Evolutionary conservation across 2,888 invertebrate species (phyloP), one percentile per base, ranked within the genome.

Genomic region (Chymomyza caudatula): DNA sequence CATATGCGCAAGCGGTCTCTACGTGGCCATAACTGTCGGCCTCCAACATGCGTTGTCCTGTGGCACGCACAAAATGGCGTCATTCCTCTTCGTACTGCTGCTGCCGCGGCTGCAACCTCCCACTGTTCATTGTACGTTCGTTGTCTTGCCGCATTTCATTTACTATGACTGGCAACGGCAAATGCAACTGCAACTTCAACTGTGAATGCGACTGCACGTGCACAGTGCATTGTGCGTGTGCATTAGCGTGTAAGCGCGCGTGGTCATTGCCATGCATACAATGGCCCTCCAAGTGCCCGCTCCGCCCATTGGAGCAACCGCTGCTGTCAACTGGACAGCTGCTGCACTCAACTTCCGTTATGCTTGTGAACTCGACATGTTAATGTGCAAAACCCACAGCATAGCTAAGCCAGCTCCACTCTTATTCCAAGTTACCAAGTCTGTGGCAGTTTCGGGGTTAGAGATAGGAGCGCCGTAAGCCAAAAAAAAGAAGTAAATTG

Each of bases 11-110:
- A 73, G 29, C 67, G 73, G 64, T 52, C 67, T 54, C 67, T 73
- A 74, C 85, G 85, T 81, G 85, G 77, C 72, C 76, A 81, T 81
- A 80, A 72, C 63, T 65, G 71, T 56, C 17, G 53, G 23, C 64
- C 66, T 59, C 61, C 72, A 65, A 43, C 73, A 64, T 62, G 56
- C 43, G 60, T 57, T 52, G 56, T 60, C 65, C 74, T 56, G 67
- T 67, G 60, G 47, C 67, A 78, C 78, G 69, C 81, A 80, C 73
- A 71, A 77, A 80, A 81, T 78, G 78, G 73, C 78, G 76, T 69
- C 29, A 37, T 37, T 37, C 5, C 29, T 37, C 29, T 8, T 37
- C 29, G 11, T 37, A 4, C 29, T 37, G 29, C 29, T 69, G 71
- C 77, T 74, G 49, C 13, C 13, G 43, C 8, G 5, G n/a, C 51